Percentiles rank a stretch among this genome's conserved stretches.
Conservation (phyloP, 2,797 vertebrate genomes). For the Cynopterus sphinx region DNA sequence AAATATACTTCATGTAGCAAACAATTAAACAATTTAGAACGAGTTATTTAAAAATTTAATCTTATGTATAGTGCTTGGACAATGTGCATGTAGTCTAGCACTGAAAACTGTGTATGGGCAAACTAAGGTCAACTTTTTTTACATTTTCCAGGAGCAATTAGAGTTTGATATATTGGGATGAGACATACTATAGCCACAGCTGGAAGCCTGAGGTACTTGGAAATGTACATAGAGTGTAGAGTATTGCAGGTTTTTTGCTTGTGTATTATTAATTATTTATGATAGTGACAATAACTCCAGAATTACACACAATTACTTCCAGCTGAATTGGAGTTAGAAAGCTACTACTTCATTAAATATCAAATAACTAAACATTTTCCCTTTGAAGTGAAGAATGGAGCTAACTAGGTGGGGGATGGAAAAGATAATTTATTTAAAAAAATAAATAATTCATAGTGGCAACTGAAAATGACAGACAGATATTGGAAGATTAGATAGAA, state of each 20-base stretch:
- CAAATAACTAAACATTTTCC: background rate
- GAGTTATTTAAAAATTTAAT: background rate
- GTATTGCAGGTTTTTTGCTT: background rate
- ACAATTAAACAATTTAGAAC: background rate
- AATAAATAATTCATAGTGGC: background rate
- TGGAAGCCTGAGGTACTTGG: background rate
- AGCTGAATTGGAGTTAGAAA: background rate
- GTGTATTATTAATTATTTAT: background rate
- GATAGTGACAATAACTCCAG: background rate
- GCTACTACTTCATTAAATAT: background rate
- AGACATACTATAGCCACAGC: background rate
- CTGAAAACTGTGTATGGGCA: background rate
- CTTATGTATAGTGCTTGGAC: background rate
- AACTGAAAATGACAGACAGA: background rate
- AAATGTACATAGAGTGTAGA: background rate
- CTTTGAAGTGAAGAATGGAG: background rate
- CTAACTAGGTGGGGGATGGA: background rate
- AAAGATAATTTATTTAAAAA: background rate
- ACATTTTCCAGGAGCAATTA: background rate
- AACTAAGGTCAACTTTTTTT: background rate
- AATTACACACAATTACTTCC: background rate
- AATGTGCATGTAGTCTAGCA: background rate
- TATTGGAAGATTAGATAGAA: background rate
- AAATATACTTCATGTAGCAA: background rate
- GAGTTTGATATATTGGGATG: background rate